Conservation (phyloP, 2,888 invertebrate species). For the Leptinotarsa juncta region DNA sequence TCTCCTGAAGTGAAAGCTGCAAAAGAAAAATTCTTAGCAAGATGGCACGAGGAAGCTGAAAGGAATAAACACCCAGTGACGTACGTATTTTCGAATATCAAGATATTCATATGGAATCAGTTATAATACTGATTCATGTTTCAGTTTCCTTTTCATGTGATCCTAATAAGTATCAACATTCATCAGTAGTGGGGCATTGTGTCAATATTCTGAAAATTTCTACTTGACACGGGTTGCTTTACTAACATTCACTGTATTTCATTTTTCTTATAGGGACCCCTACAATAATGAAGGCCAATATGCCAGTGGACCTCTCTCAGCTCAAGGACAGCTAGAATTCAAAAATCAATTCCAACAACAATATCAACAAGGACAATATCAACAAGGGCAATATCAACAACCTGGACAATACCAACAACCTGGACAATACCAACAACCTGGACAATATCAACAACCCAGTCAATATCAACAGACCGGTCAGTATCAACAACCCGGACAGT, state of each 20-base stretch:
- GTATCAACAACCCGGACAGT: constrained; percentile 3
- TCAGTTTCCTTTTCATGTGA: too few species aligned
- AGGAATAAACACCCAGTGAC: constrained; percentile 60
- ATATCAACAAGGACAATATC: constrained; percentile 6
- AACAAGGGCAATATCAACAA: constrained; percentile 24
- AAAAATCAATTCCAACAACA: constrained; percentile 44
- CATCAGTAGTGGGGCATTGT: too few species aligned
- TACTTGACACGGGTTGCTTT: neutral
- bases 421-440: constrained; percentile 28
- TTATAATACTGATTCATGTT: too few species aligned
- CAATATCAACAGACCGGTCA: constrained; percentile 10
- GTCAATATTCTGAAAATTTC: too few species aligned
- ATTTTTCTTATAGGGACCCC: constrained; percentile 45
- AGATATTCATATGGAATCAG: too few species aligned
- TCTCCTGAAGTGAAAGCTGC: constrained; percentile 78
- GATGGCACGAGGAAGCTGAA: constrained; percentile 77
- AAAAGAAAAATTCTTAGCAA: constrained; percentile 75
- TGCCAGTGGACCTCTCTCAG: constrained; percentile 51
- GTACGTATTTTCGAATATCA: constrained; percentile 51
- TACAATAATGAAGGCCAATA: constrained; percentile 55
- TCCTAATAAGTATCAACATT: too few species aligned
- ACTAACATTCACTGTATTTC: neutral
- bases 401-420: constrained; percentile 6
- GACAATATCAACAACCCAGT: constrained; percentile 23
- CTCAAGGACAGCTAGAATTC: constrained; percentile 46